Evolutionary conservation across 2,888 invertebrate genomes (phyloP), one percentile per base, ranked within the genome.

Genomic region (Troides oblongomaculatus): DNA sequence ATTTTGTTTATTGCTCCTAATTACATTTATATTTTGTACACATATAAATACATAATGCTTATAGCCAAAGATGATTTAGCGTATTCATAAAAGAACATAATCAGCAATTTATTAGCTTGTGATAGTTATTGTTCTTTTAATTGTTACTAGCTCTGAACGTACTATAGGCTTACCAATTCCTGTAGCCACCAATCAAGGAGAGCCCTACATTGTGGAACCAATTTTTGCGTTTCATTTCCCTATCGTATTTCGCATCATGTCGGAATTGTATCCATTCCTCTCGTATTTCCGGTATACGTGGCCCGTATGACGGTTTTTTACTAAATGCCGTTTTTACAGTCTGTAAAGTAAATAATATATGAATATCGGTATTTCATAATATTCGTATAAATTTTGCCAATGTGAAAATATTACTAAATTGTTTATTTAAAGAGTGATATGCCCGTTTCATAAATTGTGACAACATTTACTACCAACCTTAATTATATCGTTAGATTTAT

Each of bases 201-300:
- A 88, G 78, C 1, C 71, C 73, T 66, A 89, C 78, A 70, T 92
- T 92, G 68, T 89, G 88, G 73, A 86, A 82, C 86, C 86, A 88
- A 75, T 87, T 89, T 67, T 81, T 86, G 12, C 85, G 81, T 69
- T 79, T 81, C 1, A 85, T 72, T 30, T 83, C 75, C 10, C 90
- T 84, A 64, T 90, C 80, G 68, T 83, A 79, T 64, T 91, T 89
- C 57, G 92, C 87, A 62, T 93, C 84, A 1, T 79, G 84, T 70
- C 94, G 93, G 79, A 93, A 95, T n/a, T 91, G 87, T 1, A 81
- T 80, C 95, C 95, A 96, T 72, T 94, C 93, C 43, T 92, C 91
- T 50, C 87, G 89, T 0, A 84, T 87, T 43, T 90, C 85, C 0
- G 87, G 83, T 71, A 94, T 93, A 12, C 86, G 85, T 0, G 96